Evolutionary conservation across 2,888 invertebrate species (phyloP).

Genomic region (Auanema freiburgensis): DNA sequence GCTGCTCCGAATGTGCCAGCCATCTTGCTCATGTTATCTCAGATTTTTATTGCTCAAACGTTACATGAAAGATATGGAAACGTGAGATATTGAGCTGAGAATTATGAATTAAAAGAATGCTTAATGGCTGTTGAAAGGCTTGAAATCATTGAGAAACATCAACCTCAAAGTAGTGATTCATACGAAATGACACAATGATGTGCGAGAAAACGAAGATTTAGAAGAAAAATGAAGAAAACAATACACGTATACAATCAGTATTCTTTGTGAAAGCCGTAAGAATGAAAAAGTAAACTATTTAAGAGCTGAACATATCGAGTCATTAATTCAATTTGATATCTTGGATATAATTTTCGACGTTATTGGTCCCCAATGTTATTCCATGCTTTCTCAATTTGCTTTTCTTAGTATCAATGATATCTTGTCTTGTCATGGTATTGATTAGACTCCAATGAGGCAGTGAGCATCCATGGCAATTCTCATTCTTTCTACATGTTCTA

Average conservation of each 20-base stretch:
- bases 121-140: no score
- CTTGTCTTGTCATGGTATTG: constrained; percentile 29
- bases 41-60: no score
- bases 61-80: no score
- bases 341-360: constrained; percentile 32
- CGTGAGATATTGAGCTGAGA: no score
- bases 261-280: constrained; percentile 9
- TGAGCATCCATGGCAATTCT: constrained; percentile 21
- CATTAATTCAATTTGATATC: constrained; percentile 34
- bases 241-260: constrained; percentile 7
- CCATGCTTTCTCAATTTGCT: constrained; percentile 27
- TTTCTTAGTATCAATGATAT: constrained; percentile 30
- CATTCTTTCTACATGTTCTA: constrained; percentile 18
- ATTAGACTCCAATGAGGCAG: constrained; percentile 29
- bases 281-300: constrained; percentile 25
- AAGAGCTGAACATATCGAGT: constrained; percentile 30
- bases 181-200: constrained; percentile 16
- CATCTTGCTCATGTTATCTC: no score
- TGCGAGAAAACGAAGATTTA: constrained; percentile 16
- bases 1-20: no score
- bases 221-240: constrained; percentile 16
- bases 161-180: no score
- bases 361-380: constrained; percentile 21
- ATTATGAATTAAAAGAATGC: no score
- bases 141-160: no score